Conservation (phyloP, 1,140 invertebrate genomes). For the Epicauta chinensis region DNA sequence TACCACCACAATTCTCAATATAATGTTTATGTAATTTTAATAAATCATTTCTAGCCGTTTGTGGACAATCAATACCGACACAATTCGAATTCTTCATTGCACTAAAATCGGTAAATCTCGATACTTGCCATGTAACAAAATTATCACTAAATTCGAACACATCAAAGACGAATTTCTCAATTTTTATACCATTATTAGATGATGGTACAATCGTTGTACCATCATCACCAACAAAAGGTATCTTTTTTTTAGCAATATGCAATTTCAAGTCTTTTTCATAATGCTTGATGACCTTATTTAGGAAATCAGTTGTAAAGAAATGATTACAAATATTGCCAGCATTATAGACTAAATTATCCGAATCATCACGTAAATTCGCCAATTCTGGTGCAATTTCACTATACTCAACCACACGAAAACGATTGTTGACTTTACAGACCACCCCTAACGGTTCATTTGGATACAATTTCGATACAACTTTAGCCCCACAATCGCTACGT, state of each 20-base stretch:
- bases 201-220: slow-evolving; percentile 69
- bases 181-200: slow-evolving; percentile 92
- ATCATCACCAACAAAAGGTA: slow-evolving; percentile 73
- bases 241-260: slow-evolving; percentile 97
- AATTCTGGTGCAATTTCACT: slow-evolving; percentile 89
- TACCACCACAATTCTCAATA: slow-evolving; percentile 78
- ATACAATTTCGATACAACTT: slow-evolving; percentile 88
- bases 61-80: slow-evolving; percentile 83
- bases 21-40: slow-evolving; percentile 77
- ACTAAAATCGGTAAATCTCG: slow-evolving; percentile 90
- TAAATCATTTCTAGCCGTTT: slow-evolving; percentile 77
- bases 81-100: slow-evolving; percentile 92
- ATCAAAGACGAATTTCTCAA: slow-evolving; percentile 99
- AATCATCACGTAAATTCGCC: slow-evolving; percentile 68
- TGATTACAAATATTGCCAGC: slow-evolving; percentile 99
- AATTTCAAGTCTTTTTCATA: slow-evolving; percentile 71
- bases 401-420: slow-evolving; percentile 95
- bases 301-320: slow-evolving; percentile 86
- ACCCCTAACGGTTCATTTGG: slow-evolving; percentile 94
- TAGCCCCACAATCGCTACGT: slow-evolving; percentile 89
- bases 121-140: slow-evolving; percentile 91
- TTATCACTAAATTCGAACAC: slow-evolving; percentile 90
- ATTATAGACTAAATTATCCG: slow-evolving; percentile 82
- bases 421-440: slow-evolving; percentile 81
- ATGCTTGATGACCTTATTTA: slow-evolving; percentile 58